Conservation (phyloP, 2,113 vertebrate species). For the Crotalus viridis region DNA sequence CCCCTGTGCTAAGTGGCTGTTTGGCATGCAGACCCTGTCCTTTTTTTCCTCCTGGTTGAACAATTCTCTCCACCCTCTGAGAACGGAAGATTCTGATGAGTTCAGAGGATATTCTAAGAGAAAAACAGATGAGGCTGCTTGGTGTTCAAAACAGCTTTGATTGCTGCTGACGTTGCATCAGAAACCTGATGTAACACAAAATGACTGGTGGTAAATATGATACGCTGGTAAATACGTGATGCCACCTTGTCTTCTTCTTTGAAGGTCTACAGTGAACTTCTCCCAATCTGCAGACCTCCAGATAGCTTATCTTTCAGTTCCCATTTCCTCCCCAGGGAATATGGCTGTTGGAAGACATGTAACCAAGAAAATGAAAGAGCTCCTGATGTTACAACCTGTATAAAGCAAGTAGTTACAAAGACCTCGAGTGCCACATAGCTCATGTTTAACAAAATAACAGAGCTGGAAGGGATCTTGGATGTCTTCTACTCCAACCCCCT, state of each 20-base stretch:
- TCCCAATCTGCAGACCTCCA: background rate
- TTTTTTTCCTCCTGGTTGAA: background rate
- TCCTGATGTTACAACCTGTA: background rate
- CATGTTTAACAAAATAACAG: background rate
- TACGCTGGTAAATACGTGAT: background rate
- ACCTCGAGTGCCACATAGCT: background rate
- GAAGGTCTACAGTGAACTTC: background rate
- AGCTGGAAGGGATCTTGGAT: background rate
- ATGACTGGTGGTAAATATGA: background rate
- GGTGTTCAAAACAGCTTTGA: constrained; percentile 20
- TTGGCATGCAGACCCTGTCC: background rate
- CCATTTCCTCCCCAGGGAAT: background rate
- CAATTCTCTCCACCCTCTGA: background rate
- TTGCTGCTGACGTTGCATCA: constrained; percentile 31
- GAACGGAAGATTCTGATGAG: background rate
- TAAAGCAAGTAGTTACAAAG: background rate
- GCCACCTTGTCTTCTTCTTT: background rate
- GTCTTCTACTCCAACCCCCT: background rate
- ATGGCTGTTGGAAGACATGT: background rate
- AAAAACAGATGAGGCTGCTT: constrained; percentile 8
- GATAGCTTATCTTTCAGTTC: background rate
- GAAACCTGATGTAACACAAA: constrained; percentile 23
- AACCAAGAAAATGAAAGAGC: background rate
- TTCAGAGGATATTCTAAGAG: background rate
- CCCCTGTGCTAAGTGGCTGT: background rate